Percentiles rank a stretch among this genome's conserved stretches.
These are phyloP conservation scores for Rhyzopertha dominica DNA, from an alignment of 1,140 invertebrate species.

Conservation along the genomic window DNA sequence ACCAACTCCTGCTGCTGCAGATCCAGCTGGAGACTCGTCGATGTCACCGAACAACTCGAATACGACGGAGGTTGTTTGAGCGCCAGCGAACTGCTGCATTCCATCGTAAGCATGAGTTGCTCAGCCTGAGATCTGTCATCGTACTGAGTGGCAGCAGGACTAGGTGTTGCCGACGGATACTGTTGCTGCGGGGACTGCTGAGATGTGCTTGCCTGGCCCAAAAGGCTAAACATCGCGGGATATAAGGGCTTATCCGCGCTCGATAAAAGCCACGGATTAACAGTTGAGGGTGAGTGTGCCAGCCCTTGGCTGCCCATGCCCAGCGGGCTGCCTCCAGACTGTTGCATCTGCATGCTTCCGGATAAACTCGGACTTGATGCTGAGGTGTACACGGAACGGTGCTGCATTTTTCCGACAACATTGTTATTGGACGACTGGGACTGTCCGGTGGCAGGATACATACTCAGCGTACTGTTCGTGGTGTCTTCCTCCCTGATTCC, in stretches of 20 bases:
- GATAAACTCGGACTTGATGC: slow-evolving; percentile 35
- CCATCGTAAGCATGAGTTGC: slow-evolving; percentile 57
- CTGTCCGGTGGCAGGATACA: slow-evolving; percentile 49
- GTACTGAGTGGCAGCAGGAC: slow-evolving; percentile 50
- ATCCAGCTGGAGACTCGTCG: slow-evolving; percentile 36
- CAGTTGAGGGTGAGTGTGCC: slow-evolving; percentile 40
- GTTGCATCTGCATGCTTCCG: slow-evolving; percentile 32
- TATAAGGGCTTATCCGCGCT: slow-evolving; percentile 52
- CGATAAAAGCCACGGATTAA: slow-evolving; percentile 49
- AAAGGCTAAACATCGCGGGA: slow-evolving; percentile 51
- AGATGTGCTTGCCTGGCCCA: slow-evolving; percentile 45
- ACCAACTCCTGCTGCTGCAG: slow-evolving; percentile 45
- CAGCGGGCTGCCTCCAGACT: slow-evolving; percentile 32
- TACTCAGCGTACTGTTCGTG: slow-evolving; percentile 61
- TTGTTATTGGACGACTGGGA: slow-evolving; percentile 49
- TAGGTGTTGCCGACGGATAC: slow-evolving; percentile 51
- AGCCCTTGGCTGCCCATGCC: slow-evolving; percentile 29
- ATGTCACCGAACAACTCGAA: slow-evolving; percentile 41
- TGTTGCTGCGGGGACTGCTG: slow-evolving; percentile 46
- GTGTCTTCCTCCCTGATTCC: slow-evolving; percentile 67
- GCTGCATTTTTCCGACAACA: slow-evolving; percentile 41
- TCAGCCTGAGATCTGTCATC: slow-evolving; percentile 52
- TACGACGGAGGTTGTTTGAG: slow-evolving; percentile 51
- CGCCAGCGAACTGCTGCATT: slow-evolving; percentile 46
- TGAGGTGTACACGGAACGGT: slow-evolving; percentile 39